A percentile compares a stretch with the other conserved stretches of the same genome.
Conservation (phyloP, 2,113 vertebrate genomes). For the Neodon shergylaensis region DNA sequence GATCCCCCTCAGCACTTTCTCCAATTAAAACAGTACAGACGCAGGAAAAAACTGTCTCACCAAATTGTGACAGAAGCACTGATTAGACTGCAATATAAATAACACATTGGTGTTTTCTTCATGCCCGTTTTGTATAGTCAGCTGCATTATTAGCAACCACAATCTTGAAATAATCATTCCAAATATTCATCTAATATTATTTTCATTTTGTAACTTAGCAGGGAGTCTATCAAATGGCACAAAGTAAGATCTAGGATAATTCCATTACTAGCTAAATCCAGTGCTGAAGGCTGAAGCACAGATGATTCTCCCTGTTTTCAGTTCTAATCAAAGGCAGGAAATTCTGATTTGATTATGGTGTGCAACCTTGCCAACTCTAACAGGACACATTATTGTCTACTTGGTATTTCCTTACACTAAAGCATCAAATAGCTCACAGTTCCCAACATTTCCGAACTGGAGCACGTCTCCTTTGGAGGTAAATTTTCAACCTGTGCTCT, state of each 20-base stretch:
- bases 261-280: neutral
- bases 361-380: neutral
- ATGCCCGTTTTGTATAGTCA: slow-evolving; percentile 55
- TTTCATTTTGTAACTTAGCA: slow-evolving; percentile 24
- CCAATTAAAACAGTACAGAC: neutral
- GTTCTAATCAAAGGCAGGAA: neutral
- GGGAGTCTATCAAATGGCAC: neutral
- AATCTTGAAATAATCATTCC: slow-evolving; percentile 14
- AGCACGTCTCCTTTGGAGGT: neutral
- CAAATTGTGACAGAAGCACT: neutral
- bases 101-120: neutral
- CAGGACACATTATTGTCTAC: neutral
- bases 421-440: neutral
- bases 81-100: slow-evolving; percentile 51
- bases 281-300: neutral
- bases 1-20: neutral
- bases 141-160: slow-evolving; percentile 46
- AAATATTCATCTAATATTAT: slow-evolving; percentile 38
- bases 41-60: neutral
- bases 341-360: slow-evolving; percentile 15
- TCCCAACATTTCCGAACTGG: neutral
- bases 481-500: neutral
- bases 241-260: slow-evolving; percentile 44
- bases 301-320: neutral
- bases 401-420: neutral